Base-by-base conservation (phyloP, 1,140 invertebrate species). In the Drosophila sturtevanti region DNA sequence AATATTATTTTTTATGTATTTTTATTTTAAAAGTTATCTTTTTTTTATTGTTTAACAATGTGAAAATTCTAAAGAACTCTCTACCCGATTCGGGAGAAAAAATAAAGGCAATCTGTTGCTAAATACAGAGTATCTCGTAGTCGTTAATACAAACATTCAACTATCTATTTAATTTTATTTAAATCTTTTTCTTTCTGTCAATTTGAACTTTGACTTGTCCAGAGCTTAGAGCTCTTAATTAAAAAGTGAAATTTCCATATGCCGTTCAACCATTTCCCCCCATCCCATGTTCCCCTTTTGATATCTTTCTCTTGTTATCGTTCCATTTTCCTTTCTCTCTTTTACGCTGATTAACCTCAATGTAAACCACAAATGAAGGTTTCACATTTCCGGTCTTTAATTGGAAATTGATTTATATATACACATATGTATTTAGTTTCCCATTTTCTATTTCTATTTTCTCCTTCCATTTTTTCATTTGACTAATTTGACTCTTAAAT, bases 401-500 rank as follows among this genome's bases (percentile, higher is more conserved):
- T 68, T 74, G 73, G 70, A 63, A 66, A 80, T 65, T 67, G 74
- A 72, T 80, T 77, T 78, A 71, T 74, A 48, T 21, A 48, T 44
- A 44, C 7, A 48, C 18, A 11, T 66, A 60, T 38, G 60, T 66
- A 67, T 77, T 63, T 61, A 31, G 56, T 64, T 35, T 74, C 54
- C 41, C 41, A 48, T 78, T 55, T 63, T 38, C 27, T 31, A 34
- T 66, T 54, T 68, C 63, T 71, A 54, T 41, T 51, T 14, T 54
- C 31, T 14, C 34, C 31, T n/a, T 35, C 6, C 18, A 16, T 48
- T 68, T 12, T 18, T 27, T 10, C 35, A 24, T 14, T 55, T 55
- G 65, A 54, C 72, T 80, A 77, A 84, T 73, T 81, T 79, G 72
- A 79, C 86, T 68, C 69, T 74, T 74, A 76, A 74, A 37, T 54